Evolutionary conservation across 2,888 invertebrate species (phyloP).

Genomic region (Archaeoteleia sp.): DNA sequence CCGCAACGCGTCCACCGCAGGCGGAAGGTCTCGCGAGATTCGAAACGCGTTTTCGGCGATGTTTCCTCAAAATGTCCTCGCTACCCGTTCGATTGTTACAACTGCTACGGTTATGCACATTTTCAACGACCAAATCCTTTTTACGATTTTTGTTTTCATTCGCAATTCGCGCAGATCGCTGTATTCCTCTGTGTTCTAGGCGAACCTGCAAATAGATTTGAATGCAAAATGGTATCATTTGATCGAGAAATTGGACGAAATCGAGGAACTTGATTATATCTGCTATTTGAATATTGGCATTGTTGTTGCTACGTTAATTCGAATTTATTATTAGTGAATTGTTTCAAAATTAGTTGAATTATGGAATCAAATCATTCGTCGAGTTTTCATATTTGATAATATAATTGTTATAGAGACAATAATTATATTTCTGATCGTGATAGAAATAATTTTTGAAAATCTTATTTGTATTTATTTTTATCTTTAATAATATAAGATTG

Average conservation of each 20-base stretch:
- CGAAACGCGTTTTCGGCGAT: constrained; percentile 2
- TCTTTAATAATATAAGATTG: too few relatives aligned
- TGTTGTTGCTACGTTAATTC: constrained; percentile 19
- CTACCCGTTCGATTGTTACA: constrained; percentile 9
- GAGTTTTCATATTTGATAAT: too few relatives aligned
- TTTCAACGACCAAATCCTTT: neutral
- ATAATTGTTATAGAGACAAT: too few relatives aligned
- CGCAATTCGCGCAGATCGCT: constrained; percentile 16
- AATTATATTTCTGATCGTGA: too few relatives aligned
- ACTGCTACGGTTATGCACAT: constrained; percentile 22
- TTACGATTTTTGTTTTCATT: neutral
- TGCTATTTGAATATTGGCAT: constrained; percentile 32
- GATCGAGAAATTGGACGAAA: constrained; percentile 29
- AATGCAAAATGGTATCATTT: constrained; percentile 29
- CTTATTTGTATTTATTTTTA: too few relatives aligned
- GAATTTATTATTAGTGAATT: constrained; percentile 36
- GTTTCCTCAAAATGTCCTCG: constrained; percentile 22
- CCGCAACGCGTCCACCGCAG: constrained; percentile 12
- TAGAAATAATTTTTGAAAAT: too few relatives aligned
- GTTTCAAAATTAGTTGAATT: constrained; percentile 31
- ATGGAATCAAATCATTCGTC: too few relatives aligned
- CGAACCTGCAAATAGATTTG: constrained; percentile 29
- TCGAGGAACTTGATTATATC: constrained; percentile 43
- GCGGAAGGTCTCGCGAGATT: constrained; percentile 1
- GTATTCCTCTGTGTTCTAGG: constrained; percentile 2